phyloP scores from a whole-genome alignment of 2,888 invertebrate species.

The Chrysotoxum bicinctum region DNA sequence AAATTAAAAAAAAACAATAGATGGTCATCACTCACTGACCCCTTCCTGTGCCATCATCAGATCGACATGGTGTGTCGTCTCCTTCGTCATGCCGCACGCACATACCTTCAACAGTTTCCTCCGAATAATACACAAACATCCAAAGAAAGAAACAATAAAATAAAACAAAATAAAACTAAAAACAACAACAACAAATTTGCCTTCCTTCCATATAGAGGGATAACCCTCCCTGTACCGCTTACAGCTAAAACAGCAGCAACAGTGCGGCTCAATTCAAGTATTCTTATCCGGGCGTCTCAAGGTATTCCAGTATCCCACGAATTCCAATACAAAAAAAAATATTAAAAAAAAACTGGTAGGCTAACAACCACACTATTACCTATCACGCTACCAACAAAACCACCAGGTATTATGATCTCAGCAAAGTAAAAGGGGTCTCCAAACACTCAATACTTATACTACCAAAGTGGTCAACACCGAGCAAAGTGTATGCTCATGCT shows the following conservation, averaged over 20 bases:
- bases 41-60: conserved; percentile 67
- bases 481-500: not conserved
- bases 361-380: conserved; percentile 56
- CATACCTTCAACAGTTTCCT: conserved; percentile 64
- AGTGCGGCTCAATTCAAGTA: conserved; percentile 65
- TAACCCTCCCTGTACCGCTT: conserved; percentile 9
- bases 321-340: conserved; percentile 52
- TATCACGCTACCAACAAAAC: conserved; percentile 13
- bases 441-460: conserved; percentile 45
- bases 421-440: conserved; percentile 65
- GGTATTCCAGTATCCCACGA: conserved; percentile 75
- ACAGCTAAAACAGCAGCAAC: conserved; percentile 60
- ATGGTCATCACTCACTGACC: conserved; percentile 68
- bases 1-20: conserved; percentile 61
- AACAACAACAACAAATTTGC: conserved; percentile 53
- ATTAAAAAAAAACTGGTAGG: conserved; percentile 73
- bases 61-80: conserved; percentile 42
- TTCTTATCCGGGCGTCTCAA: conserved; percentile 74
- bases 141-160: conserved; percentile 18
- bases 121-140: conserved; percentile 20
- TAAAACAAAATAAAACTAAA: not conserved
- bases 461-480: conserved; percentile 62
- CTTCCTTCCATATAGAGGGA: conserved; percentile 34
- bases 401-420: conserved; percentile 65
- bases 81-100: conserved; percentile 67